Conservation (phyloP, 2,888 invertebrate species). For the Cataglyphis altisquamis region DNA sequence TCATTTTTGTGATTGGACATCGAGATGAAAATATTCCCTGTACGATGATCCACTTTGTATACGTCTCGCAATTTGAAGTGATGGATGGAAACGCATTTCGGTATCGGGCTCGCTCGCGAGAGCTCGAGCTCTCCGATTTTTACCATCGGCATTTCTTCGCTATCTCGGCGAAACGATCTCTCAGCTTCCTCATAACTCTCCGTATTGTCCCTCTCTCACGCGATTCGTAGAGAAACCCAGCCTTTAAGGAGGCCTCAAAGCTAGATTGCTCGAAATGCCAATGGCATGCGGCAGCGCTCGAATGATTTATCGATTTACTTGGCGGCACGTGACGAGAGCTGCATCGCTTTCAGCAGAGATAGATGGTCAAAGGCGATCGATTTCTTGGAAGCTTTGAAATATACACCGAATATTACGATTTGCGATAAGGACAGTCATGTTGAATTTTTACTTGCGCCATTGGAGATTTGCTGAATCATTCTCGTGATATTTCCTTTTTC, state of each 20-base stretch:
- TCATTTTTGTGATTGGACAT: background rate
- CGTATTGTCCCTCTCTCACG: constrained; percentile 43
- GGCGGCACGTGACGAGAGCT: constrained; percentile 40
- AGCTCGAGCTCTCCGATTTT: constrained; percentile 22
- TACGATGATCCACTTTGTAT: background rate
- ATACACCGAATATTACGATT: background rate
- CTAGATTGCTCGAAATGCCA: constrained; percentile 49
- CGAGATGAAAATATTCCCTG: background rate
- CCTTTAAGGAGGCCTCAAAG: constrained; percentile 58
- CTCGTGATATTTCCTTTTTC: background rate
- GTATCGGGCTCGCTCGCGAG: background rate
- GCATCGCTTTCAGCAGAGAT: background rate
- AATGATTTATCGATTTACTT: constrained; percentile 61
- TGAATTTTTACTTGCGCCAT: background rate
- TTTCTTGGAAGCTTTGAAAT: background rate
- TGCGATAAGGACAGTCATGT: background rate
- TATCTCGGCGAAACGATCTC: constrained; percentile 60
- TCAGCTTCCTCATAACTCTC: constrained; percentile 44
- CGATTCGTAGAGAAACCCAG: constrained; percentile 60
- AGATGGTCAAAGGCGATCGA: constrained; percentile 18
- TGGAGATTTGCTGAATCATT: constrained; percentile 1
- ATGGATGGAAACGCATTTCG: background rate
- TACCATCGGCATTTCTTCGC: constrained; percentile 23
- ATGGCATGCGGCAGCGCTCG: constrained; percentile 43
- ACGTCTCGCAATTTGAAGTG: background rate